phyloP scores from a whole-genome alignment of 2,797 vertebrate species.

The Luscinia luscinia region DNA sequence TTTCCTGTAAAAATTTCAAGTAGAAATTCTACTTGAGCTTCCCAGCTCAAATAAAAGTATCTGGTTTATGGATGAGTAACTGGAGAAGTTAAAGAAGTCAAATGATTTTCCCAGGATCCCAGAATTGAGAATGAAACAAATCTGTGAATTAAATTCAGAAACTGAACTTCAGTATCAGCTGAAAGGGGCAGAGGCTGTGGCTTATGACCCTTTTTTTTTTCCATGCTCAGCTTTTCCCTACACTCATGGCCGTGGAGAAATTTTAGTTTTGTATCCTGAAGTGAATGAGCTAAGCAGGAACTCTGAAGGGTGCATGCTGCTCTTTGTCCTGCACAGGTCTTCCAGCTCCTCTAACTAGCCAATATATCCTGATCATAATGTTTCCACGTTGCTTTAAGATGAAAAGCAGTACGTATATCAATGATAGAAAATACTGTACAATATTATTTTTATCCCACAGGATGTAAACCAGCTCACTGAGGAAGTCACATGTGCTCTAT shows the following conservation, averaged over 20 bases:
- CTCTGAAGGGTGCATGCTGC: not conserved
- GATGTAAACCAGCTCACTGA: constrained; percentile 43
- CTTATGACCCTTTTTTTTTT: not conserved
- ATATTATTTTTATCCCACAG: constrained; percentile 15
- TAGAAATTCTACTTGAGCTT: constrained; percentile 1
- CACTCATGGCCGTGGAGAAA: not conserved
- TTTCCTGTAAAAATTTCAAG: constrained; percentile 15
- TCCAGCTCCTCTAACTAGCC: not conserved
- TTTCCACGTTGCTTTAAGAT: not conserved
- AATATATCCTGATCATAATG: not conserved
- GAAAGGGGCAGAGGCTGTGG: not conserved
- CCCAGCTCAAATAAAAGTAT: constrained; percentile 22
- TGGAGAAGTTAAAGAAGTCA: constrained; percentile 26
- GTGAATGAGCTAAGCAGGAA: fast-evolving
- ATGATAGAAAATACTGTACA: not conserved
- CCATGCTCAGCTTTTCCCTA: not conserved
- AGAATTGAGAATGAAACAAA: not conserved
- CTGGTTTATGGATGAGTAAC: constrained; percentile 44
- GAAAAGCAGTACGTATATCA: not conserved
- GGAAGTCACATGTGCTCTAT: constrained; percentile 37
- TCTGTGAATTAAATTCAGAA: not conserved
- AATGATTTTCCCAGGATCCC: constrained; percentile 54
- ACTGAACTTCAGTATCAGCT: not conserved
- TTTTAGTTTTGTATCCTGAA: not conserved
- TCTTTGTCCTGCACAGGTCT: not conserved